Evolutionary conservation across 2,888 invertebrate species (phyloP).

Genomic region (Heteropelma amictum): DNA sequence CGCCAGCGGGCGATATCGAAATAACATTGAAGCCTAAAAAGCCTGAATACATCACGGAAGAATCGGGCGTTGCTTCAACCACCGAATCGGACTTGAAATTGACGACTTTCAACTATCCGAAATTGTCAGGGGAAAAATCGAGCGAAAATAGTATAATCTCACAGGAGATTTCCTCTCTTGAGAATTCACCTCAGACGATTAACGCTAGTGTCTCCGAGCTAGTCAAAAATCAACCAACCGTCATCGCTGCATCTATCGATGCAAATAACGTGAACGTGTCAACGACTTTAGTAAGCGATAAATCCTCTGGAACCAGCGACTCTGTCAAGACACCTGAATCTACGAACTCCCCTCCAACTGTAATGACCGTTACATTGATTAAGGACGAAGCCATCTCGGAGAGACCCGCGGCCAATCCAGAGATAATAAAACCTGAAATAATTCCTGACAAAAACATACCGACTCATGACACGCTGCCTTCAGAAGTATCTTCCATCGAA

Average conservation of each 20-base stretch:
- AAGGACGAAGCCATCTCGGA: slow-evolving; percentile 9
- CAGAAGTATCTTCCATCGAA: slow-evolving; percentile 55
- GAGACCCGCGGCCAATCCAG: slow-evolving; percentile 25
- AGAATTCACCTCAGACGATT: slow-evolving; percentile 41
- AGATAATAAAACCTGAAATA: slow-evolving; percentile 53
- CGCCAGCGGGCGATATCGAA: background rate
- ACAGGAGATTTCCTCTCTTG: slow-evolving; percentile 42
- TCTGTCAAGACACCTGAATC: slow-evolving; percentile 19
- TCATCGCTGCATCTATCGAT: slow-evolving; percentile 22
- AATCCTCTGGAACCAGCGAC: slow-evolving; percentile 13
- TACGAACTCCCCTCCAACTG: slow-evolving; percentile 26
- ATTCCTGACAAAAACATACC: slow-evolving; percentile 44
- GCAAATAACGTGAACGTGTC: slow-evolving; percentile 25
- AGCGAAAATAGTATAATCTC: slow-evolving; percentile 31
- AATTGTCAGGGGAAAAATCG: slow-evolving; percentile 19
- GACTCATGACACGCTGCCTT: slow-evolving; percentile 31
- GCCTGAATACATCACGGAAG: slow-evolving; percentile 32
- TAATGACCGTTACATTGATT: slow-evolving; percentile 47
- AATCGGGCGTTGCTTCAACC: slow-evolving; percentile 1
- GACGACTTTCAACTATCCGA: slow-evolving; percentile 15
- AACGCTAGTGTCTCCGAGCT: slow-evolving; percentile 42
- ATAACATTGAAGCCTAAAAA: background rate
- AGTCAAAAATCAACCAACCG: slow-evolving; percentile 19
- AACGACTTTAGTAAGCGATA: slow-evolving; percentile 6
- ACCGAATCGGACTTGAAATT: slow-evolving; percentile 1